Percentiles rank a stretch among this genome's conserved stretches.
phyloP scores from a whole-genome alignment of 2,113 vertebrate genomes.

The Corydoras sp. region DNA sequence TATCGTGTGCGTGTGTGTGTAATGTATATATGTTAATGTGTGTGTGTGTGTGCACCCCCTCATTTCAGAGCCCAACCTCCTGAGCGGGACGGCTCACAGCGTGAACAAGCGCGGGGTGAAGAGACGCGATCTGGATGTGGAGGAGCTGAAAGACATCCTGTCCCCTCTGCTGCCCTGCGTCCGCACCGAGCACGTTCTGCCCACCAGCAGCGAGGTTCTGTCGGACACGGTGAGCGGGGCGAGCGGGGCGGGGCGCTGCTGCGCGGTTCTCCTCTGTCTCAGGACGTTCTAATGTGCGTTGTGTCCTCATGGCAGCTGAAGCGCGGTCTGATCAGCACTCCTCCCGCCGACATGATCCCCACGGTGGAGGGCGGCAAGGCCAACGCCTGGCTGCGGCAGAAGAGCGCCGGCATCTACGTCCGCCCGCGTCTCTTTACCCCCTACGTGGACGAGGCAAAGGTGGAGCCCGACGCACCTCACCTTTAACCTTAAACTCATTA shows the following conservation, averaged over 20 bases:
- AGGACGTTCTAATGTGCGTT: neutral
- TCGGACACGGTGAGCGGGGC: slow-evolving; percentile 80
- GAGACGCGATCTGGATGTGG: slow-evolving; percentile 88
- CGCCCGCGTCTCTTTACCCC: slow-evolving; percentile 83
- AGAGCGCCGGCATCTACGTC: slow-evolving; percentile 92
- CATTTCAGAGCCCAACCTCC: slow-evolving; percentile 84
- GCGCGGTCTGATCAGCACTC: slow-evolving; percentile 95
- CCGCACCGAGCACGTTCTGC: slow-evolving; percentile 91
- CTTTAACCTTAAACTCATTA: no score
- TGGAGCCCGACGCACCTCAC: slow-evolving; percentile 50
- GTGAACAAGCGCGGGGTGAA: slow-evolving; percentile 97
- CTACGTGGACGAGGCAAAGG: slow-evolving; percentile 97
- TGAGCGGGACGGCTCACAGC: slow-evolving; percentile 96
- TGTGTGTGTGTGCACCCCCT: slow-evolving; percentile 14
- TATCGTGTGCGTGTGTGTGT: no score
- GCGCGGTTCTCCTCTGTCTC: neutral
- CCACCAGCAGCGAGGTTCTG: slow-evolving; percentile 86
- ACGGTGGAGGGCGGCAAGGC: slow-evolving; percentile 90
- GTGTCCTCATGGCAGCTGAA: slow-evolving; percentile 72
- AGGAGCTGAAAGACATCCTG: slow-evolving; percentile 92
- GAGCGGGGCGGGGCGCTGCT: neutral
- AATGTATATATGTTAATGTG: neutral
- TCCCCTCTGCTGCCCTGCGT: slow-evolving; percentile 88
- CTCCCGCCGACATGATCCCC: slow-evolving; percentile 96
- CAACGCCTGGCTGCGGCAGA: slow-evolving; percentile 92